Percentiles rank a stretch among this genome's conserved stretches.
These are phyloP conservation scores for Heliconius hewitsoni DNA, from an alignment of 1,140 invertebrate species.

Conservation along the genomic window DNA sequence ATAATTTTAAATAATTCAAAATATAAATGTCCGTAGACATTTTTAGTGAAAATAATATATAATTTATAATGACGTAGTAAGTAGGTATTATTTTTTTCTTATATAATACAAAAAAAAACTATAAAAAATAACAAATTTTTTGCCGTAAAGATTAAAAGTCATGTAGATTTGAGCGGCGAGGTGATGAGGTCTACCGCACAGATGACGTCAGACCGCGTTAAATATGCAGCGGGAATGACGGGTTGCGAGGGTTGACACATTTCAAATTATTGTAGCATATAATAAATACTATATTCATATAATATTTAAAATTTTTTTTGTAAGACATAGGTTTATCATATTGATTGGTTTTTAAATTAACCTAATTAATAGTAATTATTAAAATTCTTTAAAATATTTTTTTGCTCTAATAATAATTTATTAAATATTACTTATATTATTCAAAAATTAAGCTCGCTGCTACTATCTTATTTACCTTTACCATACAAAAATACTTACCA, in stretches of 20 bases:
- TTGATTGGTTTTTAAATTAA: not conserved
- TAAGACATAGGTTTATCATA: not conserved
- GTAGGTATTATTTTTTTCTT: not conserved
- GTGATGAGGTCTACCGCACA: conserved; percentile 37
- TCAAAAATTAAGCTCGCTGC: too few species aligned
- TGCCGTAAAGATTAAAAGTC: conserved; percentile 25
- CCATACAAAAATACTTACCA: not conserved
- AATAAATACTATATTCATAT: not conserved
- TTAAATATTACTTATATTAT: too few species aligned
- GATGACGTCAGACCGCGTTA: conserved; percentile 60
- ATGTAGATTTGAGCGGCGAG: conserved; percentile 23
- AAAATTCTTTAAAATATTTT: too few species aligned
- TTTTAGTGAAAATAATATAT: too few species aligned
- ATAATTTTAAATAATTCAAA: too few species aligned
- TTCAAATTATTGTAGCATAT: not conserved
- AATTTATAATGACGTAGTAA: too few species aligned
- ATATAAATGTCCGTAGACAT: too few species aligned
- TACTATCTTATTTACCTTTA: too few species aligned
- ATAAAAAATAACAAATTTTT: conserved; percentile 2
- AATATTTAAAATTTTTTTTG: not conserved
- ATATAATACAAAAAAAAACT: not conserved
- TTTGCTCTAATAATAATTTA: too few species aligned
- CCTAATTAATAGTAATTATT: too few species aligned
- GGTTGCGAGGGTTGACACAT: conserved; percentile 47
- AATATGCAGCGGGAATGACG: conserved; percentile 51